Conservation (phyloP, 2,113 vertebrate genomes). For the Ovis aries region DNA sequence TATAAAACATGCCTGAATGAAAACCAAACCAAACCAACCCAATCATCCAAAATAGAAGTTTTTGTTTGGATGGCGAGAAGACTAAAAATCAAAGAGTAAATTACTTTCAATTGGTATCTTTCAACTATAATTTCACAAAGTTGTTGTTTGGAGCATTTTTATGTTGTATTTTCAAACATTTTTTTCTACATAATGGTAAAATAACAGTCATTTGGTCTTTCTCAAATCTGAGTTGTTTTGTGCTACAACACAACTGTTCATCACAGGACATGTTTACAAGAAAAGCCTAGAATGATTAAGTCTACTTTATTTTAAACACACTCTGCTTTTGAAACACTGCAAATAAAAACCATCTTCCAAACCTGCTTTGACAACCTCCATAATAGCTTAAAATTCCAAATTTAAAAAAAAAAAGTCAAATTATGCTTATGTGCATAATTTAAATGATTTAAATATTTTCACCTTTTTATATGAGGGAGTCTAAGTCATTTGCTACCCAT, state of each 20-base stretch:
- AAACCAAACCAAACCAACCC: not conserved
- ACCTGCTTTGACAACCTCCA: not conserved
- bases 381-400: conserved; percentile 8
- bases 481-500: not conserved
- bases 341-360: not conserved
- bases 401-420: not conserved
- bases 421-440: not conserved
- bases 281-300: not conserved
- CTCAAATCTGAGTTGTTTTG: conserved; percentile 45
- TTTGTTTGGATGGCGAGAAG: conserved; percentile 40
- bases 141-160: conserved; percentile 48
- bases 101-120: conserved; percentile 63
- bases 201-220: conserved; percentile 53
- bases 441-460: conserved; percentile 17
- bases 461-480: not conserved
- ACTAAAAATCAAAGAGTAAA: conserved; percentile 58
- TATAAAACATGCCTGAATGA: conserved; percentile 34
- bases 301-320: conserved; percentile 16
- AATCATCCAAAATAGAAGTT: not conserved
- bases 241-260: conserved; percentile 8
- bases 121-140: conserved; percentile 49
- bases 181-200: conserved; percentile 52
- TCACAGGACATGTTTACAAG: not conserved
- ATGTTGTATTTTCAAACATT: conserved; percentile 39
- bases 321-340: not conserved